Evolutionary conservation across 2,113 vertebrate species (phyloP), one percentile per base, ranked within the genome.

Genomic region (Baryphthengus martii): DNA sequence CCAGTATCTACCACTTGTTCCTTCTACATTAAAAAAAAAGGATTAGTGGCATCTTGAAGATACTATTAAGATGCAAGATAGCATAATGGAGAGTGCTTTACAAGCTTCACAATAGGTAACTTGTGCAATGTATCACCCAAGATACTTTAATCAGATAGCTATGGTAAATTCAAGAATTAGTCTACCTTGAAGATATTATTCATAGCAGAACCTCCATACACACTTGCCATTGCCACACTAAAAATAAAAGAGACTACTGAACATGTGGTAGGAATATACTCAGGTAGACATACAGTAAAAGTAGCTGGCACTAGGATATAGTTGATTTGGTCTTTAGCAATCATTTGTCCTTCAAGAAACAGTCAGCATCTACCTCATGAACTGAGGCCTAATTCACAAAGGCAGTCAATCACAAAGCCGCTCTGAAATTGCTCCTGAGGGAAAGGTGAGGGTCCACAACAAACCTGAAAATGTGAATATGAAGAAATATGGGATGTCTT

Each of bases 391-490:
- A 53, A 44, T 40, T 53, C 39, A 62, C 50, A 49, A 90, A 94
- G 24, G 26, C 35, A 75, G 23, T 17, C 25, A 45, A 61, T 35
- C 26, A 65, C 18, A 47, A 10, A 75, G 17, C 18, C 18, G 33
- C 45, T 66, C 53, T 85, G 26, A 47, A n/a, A 14, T 7, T 28
- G 15, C 37, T 79, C 23, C 26, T 49, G 7, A 2, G 52, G 9
- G 40, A 91, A 88, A 3, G 19, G 16, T 39, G 44, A 9, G 3
- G 7, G 40, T 65, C 40, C 40, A 40, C 8, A 73, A 42, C 8
- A n/a, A 58, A 58, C 11, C 9, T 63, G 19, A 50, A 58, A 74
- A 66, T 0, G 0, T 2, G 28, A 73, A 2, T 14, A 23, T 15
- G 52, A 62, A 39, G 45, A 40, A 74, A 53, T 13, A 19, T 24